These are phyloP conservation scores for Ascaphus truei DNA, from an alignment of 2,113 vertebrate genomes.

Conservation along the genomic window DNA sequence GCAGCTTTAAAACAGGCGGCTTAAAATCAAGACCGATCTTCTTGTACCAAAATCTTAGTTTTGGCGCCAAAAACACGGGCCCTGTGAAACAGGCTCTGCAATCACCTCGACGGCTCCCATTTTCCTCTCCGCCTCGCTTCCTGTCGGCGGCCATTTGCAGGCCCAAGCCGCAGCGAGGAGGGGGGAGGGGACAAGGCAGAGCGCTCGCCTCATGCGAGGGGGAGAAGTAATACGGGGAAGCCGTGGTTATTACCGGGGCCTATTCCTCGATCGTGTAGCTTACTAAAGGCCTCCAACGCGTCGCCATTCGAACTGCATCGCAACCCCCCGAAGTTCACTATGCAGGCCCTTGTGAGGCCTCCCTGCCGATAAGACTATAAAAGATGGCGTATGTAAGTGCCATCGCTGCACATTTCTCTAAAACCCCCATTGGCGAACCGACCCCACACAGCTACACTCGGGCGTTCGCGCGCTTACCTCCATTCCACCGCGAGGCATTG, in stretches of 20 bases:
- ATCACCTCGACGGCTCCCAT: not conserved
- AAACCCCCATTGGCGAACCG: not conserved
- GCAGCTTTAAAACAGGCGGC: too few species aligned
- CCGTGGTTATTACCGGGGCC: too few species aligned
- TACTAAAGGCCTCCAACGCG: too few species aligned
- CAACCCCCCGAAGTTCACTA: not conserved
- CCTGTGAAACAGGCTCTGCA: not conserved
- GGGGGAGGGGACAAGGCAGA: not conserved
- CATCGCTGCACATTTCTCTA: not conserved
- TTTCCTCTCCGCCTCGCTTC: not conserved
- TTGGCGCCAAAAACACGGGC: too few species aligned
- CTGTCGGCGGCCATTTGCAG: constrained; percentile 17
- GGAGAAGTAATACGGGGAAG: too few species aligned
- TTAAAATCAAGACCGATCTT: too few species aligned
- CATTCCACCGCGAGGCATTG: constrained; percentile 16
- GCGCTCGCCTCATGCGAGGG: too few species aligned
- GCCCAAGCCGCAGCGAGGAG: not conserved
- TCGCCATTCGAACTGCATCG: too few species aligned
- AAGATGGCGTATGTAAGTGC: too few species aligned
- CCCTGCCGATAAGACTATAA: too few species aligned
- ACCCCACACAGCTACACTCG: not conserved
- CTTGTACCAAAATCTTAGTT: too few species aligned
- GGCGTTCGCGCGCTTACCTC: not conserved
- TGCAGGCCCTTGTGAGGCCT: not conserved
- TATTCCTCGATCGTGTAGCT: too few species aligned